Evolutionary conservation across 2,113 vertebrate species (phyloP).

Genomic region (Pelodiscus sinensis): DNA sequence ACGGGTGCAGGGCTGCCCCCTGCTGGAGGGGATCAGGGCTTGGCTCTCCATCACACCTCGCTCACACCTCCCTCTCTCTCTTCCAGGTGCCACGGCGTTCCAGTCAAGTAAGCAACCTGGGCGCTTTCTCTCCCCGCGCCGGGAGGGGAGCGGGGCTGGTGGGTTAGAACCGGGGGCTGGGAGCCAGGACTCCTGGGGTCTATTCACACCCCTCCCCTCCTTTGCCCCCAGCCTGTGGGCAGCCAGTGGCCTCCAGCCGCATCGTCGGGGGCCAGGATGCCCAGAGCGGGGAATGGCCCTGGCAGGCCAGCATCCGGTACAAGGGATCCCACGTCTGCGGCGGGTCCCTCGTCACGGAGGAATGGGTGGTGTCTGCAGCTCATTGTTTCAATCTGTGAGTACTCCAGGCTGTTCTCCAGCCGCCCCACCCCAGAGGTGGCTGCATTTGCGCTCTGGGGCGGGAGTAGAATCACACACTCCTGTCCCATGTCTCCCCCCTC

Average conservation of each 20-base stretch:
- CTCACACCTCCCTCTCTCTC: background rate
- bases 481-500: background rate
- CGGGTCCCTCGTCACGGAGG: background rate
- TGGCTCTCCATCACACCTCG: background rate
- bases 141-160: background rate
- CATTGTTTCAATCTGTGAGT: background rate
- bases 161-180: background rate
- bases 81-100: background rate
- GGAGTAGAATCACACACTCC: background rate
- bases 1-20: background rate
- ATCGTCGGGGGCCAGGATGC: background rate
- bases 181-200: background rate
- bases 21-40: background rate
- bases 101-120: background rate
- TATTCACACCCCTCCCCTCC: background rate
- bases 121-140: background rate
- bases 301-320: background rate
- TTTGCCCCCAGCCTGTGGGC: background rate
- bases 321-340: background rate
- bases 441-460: background rate
- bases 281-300: rapidly evolving
- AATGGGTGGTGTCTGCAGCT: constrained; percentile 1
- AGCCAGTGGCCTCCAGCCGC: background rate
- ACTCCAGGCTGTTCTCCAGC: background rate
- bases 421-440: background rate